Evolutionary conservation across 2,888 invertebrate species (phyloP), one percentile per base, ranked within the genome.

Genomic region (Epinotia nisella): DNA sequence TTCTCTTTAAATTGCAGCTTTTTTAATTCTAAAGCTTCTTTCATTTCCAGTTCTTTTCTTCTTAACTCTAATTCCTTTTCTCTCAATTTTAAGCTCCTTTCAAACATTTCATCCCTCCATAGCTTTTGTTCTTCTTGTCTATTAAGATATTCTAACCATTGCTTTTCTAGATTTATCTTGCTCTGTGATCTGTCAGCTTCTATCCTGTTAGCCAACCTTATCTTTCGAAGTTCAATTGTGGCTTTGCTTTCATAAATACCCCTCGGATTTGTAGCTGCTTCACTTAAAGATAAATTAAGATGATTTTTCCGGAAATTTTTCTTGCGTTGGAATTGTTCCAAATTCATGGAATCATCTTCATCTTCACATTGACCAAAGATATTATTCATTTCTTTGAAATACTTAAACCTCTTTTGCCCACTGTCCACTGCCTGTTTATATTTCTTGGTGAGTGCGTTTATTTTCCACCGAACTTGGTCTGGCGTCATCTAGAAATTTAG

Each of bases 401-500:
- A 87, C 78, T 82, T 85, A 66, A 88, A 88, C 74, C 81, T 86
- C 21, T 81, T 82, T 76, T 82, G 79, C 0, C 85, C 85, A 72
- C 74, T 83, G 62, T 87, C 82, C 71, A 87, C 74, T 69, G 85
- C 85, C 65, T 83, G 83, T 74, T 87, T 88, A 61, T 87, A 88
- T 76, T 84, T 87, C 69, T 85, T 86, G 74, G 87, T 86, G 3
- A 88, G 78, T 51, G 88, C 87, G 83, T 88, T 87, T 73, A 88
- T 87, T 80, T 88, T 88, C 88, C 88, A 88, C 67, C 87, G 78
- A 0, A 87, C 84, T 80, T 88, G 87, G 73, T 87, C 85, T 11
- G 87, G 81, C 24, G 83, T 81, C 82, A 88, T 80, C 88, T 88
- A 76, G 55, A 81, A 80, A 24, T 35, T 62, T 13, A 45, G 9